Base-by-base conservation (phyloP, 2,797 vertebrate species). In the Sebastes glaucus region DNA sequence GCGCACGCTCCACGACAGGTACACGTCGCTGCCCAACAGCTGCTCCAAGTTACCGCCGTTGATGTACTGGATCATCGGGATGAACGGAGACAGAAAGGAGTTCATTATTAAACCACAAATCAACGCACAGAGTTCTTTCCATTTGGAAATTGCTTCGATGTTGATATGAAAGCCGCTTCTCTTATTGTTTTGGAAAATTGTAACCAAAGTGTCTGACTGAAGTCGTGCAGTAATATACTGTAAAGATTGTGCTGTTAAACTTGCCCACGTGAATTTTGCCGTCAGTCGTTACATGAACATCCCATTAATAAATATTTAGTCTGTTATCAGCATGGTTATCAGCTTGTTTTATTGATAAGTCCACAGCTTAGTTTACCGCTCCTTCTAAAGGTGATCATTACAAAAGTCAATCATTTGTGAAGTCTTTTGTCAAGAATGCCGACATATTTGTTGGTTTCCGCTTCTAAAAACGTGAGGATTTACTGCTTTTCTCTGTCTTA, bases 21-120 rank as follows among this genome's bases (percentile, higher is more conserved):
- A 94, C 46, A 96, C 87, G 0, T 96, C 94, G 77, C 98, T 97
- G 95, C 96, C 95, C 94, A 99, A 92, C 89, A 99, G 96, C 96
- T 99, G 98, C 96, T 99, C 98, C 94, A 99, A 81, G 93, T 98
- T 99, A 1, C 98, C 98, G 2, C 98, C 98, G 0, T 99, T 99
- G 86, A 99, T 99, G 92, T 97, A 99, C 98, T 99, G 87, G 20
- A 74, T 23, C 53, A 16, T 22, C 60, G 49, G 6, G 32, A 67
- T 1, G 4, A 35, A 65, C 2, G 13, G 5, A 3, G 14, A 73
- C 16, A 73, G 57, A 9, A 5, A 11, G 0, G 1, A 5, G 16
- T 28, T 35, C 1, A 56, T 23, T 46, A 11, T 49, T 42, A 56
- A 38, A 16, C 46, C 25, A 23, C 16, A 38, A 32, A 59, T 16